These are phyloP conservation scores for Setipinna tenuifilis DNA, from an alignment of 2,797 vertebrate species.

Conservation along the genomic window DNA sequence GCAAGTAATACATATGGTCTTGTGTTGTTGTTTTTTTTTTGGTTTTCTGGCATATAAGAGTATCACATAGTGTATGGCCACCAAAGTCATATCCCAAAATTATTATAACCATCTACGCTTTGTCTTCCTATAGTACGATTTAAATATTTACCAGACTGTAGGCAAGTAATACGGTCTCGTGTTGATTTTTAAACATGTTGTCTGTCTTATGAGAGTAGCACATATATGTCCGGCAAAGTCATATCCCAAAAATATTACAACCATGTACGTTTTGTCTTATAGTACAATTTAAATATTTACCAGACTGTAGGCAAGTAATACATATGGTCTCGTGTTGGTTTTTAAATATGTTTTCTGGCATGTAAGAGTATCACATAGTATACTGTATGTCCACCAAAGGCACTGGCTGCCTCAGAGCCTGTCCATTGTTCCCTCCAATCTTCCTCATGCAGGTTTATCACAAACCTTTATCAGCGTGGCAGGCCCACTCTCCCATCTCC, in stretches of 20 bases:
- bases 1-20: neutral
- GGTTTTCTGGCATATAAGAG: neutral
- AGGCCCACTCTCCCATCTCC: conserved; percentile 47
- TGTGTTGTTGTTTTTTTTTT: neutral
- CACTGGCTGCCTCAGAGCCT: conserved; percentile 49
- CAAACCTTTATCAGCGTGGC: conserved; percentile 48
- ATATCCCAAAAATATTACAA: too few relatives aligned
- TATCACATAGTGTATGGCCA: neutral
- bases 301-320: neutral
- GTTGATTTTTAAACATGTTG: neutral
- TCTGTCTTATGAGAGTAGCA: too few relatives aligned
- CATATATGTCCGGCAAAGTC: neutral
- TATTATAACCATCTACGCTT: too few relatives aligned
- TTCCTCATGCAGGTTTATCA: conserved; percentile 52
- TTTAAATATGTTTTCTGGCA: too few relatives aligned
- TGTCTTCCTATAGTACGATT: too few relatives aligned
- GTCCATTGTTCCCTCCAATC: conserved; percentile 49
- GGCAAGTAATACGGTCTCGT: too few relatives aligned
- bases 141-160: too few relatives aligned
- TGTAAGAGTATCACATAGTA: neutral
- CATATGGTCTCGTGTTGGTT: too few relatives aligned
- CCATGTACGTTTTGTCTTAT: neutral
- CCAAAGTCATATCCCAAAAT: neutral
- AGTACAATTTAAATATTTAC: neutral
- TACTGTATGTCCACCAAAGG: neutral